Evolutionary conservation across 2,888 invertebrate genomes (phyloP), one percentile per base, ranked within the genome.

Genomic region (Ormyrus pomaceus): DNA sequence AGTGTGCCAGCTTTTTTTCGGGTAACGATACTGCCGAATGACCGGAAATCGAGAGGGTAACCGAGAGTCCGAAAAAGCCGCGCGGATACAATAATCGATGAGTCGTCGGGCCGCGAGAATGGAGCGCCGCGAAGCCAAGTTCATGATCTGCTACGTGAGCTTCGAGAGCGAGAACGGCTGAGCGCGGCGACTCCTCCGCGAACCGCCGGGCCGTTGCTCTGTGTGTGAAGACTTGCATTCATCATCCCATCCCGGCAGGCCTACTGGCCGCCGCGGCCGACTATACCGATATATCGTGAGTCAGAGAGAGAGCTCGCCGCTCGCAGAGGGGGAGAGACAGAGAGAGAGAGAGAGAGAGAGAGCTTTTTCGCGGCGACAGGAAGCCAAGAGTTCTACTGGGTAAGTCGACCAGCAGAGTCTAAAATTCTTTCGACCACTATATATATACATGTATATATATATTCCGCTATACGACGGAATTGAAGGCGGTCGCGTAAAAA

Each of bases 101-200:
- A 85, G 46, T 82, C 83, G 83, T 80, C 82, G 84, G 78, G 83
- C 81, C 78, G 70, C 77, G 66, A 74, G 77, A 65, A 83, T 83
- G 82, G 83, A 84, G 83, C 84, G 82, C 77, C 83, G 85, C 69
- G 80, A 84, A 84, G 85, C 86, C 84, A 80, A 72, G 71, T 73
- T 80, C 77, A 77, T 73, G 69, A 73, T 73, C 70, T 64, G 73
- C 69, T 65, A 70, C 77, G 72, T 68, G 62, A 55, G 72, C 61
- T 61, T 66, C 45, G 86, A 86, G 85, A 88, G 87, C 85, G 88
- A 88, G 85, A 87, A 88, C 85, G 87, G 86, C 82, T 84, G 82
- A 85, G 83, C 80, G 64, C 80, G n/a, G n/a, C 11, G 51, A 0
- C 3, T 3, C 1, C 34, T 34, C 3, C 34, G 5, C 59, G 19